A percentile compares a stretch with the other conserved stretches of the same genome.
phyloP scores from a whole-genome alignment of 37 sponge, comb jelly and placozoan genomes.

The Halichondria panicea region DNA sequence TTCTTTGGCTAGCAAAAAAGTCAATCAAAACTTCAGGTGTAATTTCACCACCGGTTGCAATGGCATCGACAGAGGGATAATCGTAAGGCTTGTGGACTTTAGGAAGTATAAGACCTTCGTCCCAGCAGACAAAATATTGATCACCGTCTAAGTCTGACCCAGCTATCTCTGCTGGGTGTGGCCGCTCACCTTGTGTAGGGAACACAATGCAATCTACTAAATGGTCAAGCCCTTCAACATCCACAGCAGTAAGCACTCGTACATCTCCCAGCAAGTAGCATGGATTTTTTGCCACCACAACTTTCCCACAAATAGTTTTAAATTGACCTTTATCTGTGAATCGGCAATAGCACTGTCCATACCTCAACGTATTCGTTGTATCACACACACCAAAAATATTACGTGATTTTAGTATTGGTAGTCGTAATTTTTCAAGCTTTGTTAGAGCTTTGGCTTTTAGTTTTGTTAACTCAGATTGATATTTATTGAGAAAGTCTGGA shows the following conservation, averaged over 20 bases:
- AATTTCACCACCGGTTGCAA: neutral
- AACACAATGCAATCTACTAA: slow-evolving; percentile 85
- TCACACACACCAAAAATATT: slow-evolving; percentile 87
- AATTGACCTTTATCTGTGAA: slow-evolving; percentile 57
- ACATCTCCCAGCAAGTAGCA: slow-evolving; percentile 81
- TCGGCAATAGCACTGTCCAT: slow-evolving; percentile 79
- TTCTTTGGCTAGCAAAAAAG: slow-evolving; percentile 66
- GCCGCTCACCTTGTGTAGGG: slow-evolving; percentile 67
- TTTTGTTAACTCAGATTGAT: slow-evolving; percentile 15
- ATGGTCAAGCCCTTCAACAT: slow-evolving; percentile 37
- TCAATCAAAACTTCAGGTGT: slow-evolving; percentile 33
- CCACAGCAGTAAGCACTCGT: slow-evolving; percentile 58
- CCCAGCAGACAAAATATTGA: slow-evolving; percentile 86
- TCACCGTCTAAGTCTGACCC: slow-evolving; percentile 89
- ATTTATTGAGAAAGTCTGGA: slow-evolving; percentile 2
- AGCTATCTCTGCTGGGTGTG: slow-evolving; percentile 82
- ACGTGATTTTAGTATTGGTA: slow-evolving; percentile 74
- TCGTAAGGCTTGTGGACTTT: slow-evolving; percentile 42
- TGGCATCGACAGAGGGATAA: slow-evolving; percentile 45
- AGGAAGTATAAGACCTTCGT: slow-evolving; percentile 58
- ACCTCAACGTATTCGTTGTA: slow-evolving; percentile 42
- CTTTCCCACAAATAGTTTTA: slow-evolving; percentile 27
- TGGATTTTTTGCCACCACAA: slow-evolving; percentile 72
- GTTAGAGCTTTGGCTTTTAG: slow-evolving; percentile 38
- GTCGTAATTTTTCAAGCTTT: slow-evolving; percentile 62